phyloP scores from a whole-genome alignment of 2,888 invertebrate species.

The Ligdia adustata region DNA sequence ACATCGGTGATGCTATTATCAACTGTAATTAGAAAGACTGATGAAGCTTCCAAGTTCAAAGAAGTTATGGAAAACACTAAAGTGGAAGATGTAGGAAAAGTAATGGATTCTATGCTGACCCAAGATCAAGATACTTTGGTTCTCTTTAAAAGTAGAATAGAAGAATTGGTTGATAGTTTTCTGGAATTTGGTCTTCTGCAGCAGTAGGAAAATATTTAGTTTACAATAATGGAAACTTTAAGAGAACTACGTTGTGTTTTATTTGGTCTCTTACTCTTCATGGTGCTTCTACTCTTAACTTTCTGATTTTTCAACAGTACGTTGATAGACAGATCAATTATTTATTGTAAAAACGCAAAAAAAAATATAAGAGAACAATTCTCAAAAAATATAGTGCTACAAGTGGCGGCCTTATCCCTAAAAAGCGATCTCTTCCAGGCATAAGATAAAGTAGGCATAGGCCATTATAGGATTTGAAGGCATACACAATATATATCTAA shows the following conservation, averaged over 20 bases:
- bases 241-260: background rate
- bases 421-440: too few species aligned
- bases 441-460: too few species aligned
- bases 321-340: background rate
- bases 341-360: too few species aligned
- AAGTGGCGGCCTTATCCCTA: too few species aligned
- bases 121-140: background rate
- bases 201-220: background rate
- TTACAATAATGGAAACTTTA: background rate
- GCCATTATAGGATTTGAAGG: too few species aligned
- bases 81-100: background rate
- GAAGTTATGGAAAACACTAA: conserved; percentile 8
- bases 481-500: too few species aligned
- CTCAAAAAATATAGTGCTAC: too few species aligned
- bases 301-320: background rate
- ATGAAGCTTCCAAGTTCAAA: conserved; percentile 33
- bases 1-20: conserved; percentile 30
- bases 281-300: too few species aligned
- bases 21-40: conserved; percentile 36
- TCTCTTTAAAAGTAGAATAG: conserved; percentile 9
- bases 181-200: conserved; percentile 18
- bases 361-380: too few species aligned
- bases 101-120: background rate
- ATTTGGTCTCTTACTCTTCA: background rate
- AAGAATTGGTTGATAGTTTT: conserved; percentile 15